Conservation (phyloP, 2,888 invertebrate species). For the Subacronicta megacephala region DNA sequence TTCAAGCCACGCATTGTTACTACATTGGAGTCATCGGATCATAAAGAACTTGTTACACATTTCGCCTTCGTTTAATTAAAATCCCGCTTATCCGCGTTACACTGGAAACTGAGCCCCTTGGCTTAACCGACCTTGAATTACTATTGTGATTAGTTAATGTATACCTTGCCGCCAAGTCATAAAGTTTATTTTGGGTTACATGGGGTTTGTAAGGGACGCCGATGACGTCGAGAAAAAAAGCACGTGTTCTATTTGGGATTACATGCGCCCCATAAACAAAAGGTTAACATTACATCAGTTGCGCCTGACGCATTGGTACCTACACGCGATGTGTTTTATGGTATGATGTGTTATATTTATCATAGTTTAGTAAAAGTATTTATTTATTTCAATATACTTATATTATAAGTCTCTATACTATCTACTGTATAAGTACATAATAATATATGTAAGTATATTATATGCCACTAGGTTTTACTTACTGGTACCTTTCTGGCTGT, state of each 20-base stretch:
- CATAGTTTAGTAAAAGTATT: neutral
- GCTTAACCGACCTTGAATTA: slow-evolving; percentile 72
- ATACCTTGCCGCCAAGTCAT: slow-evolving; percentile 54
- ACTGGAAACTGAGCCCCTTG: slow-evolving; percentile 83
- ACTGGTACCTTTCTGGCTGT: too few relatives aligned
- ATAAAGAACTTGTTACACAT: slow-evolving; percentile 61
- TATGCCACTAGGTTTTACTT: too few relatives aligned
- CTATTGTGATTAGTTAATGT: slow-evolving; percentile 46
- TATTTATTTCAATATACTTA: neutral
- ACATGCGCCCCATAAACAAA: slow-evolving; percentile 86
- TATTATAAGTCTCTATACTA: neutral
- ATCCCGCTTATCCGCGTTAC: slow-evolving; percentile 84
- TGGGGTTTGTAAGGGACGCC: slow-evolving; percentile 55
- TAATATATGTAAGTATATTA: too few relatives aligned
- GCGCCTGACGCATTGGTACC: slow-evolving; percentile 38
- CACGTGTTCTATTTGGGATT: slow-evolving; percentile 89
- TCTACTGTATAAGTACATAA: too few relatives aligned
- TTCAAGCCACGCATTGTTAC: slow-evolving; percentile 3
- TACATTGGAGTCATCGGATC: slow-evolving; percentile 45
- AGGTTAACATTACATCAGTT: slow-evolving; percentile 80
- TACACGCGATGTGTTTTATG: slow-evolving; percentile 40
- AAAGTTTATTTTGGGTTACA: slow-evolving; percentile 60
- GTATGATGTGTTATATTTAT: slow-evolving; percentile 1
- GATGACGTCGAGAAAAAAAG: slow-evolving; percentile 85
- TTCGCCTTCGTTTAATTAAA: slow-evolving; percentile 83